Evolutionary conservation across 2,888 invertebrate genomes (phyloP), one percentile per base, ranked within the genome.

Genomic region (Callosobruchus maculatus): DNA sequence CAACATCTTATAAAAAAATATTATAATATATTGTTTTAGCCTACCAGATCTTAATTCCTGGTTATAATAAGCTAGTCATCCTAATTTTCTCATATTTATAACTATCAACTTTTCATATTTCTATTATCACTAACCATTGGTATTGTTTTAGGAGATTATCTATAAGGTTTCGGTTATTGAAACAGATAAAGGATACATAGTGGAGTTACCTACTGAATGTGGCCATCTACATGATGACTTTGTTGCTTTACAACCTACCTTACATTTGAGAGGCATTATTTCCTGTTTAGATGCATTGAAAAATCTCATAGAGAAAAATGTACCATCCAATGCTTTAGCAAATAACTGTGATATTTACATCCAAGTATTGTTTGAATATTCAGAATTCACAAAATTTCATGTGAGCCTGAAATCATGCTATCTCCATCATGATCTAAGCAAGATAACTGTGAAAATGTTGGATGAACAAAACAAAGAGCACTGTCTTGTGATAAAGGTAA

Each of bases 371-470:
- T 70, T 79, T 20, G 84, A 84, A 77, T 84, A 82, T 72, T 76
- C 72, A 13, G 84, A 84, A 76, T 83, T 84, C 73, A 80, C 81
- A 7, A 78, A 78, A 31, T 84, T 84, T 73, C 82, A 81, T 75
- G 72, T 84, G 2, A 81, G 81, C 72, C 75, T 84, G 26, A 82
- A 81, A 77, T 73, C 71, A 0, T 79, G 79, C 70, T 69, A 75
- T 67, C 68, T 84, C 69, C 76, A 80, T 0, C 68, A 77, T 9
- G 82, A 84, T 78, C 77, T 84, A 71, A 75, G 76, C n/a, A 72
- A 73, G 69, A 80, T 84, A 20, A 74, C 5, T 72, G 68, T 77
- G 26, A 70, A 72, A 7, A 78, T 76, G 21, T 21, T 72, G 70
- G 84, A 84, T 78, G 82, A 82, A 49, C 76, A 75, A 26, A 75